Percentiles rank a stretch among this genome's conserved stretches.
These are phyloP conservation scores for Portunus trituberculatus DNA, from an alignment of 1,140 invertebrate species.

Conservation along the genomic window DNA sequence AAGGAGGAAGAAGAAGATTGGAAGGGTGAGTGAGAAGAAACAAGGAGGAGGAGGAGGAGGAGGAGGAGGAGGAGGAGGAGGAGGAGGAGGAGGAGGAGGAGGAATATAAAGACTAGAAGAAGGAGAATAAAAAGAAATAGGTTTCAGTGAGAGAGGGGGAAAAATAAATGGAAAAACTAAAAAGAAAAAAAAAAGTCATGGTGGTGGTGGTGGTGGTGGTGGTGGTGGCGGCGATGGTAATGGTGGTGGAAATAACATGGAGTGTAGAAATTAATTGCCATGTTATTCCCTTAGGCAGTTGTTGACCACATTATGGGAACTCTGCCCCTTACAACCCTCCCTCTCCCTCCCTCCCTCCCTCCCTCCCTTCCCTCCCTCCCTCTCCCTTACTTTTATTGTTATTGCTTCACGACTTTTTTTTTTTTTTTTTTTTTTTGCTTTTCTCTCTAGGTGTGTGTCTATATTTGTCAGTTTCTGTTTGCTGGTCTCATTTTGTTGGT, in stretches of 20 bases:
- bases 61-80: not conserved
- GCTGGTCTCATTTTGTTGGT: not conserved
- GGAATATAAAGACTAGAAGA: not conserved
- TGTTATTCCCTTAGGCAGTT: not conserved
- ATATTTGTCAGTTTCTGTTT: not conserved
- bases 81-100: not conserved
- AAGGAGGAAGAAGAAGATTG: too few relatives aligned
- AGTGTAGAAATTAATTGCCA: not conserved
- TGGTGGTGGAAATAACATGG: not conserved
- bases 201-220: not conserved
- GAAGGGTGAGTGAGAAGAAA: too few relatives aligned
- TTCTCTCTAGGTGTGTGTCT: too few relatives aligned
- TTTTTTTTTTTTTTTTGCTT: not conserved
- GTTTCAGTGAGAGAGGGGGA: not conserved
- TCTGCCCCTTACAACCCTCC: too few relatives aligned
- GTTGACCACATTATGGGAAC: too few relatives aligned
- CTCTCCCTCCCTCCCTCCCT: not conserved
- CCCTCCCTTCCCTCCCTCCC: not conserved
- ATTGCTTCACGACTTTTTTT: not conserved
- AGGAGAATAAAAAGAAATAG: not conserved
- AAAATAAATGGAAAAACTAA: not conserved
- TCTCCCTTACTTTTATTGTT: not conserved
- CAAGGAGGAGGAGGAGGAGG: too few relatives aligned
- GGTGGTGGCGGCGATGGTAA: not conserved
- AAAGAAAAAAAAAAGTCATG: not conserved